Evolutionary conservation across 2,888 invertebrate species (phyloP), one percentile per base, ranked within the genome.

Genomic region (Seira musarum): DNA sequence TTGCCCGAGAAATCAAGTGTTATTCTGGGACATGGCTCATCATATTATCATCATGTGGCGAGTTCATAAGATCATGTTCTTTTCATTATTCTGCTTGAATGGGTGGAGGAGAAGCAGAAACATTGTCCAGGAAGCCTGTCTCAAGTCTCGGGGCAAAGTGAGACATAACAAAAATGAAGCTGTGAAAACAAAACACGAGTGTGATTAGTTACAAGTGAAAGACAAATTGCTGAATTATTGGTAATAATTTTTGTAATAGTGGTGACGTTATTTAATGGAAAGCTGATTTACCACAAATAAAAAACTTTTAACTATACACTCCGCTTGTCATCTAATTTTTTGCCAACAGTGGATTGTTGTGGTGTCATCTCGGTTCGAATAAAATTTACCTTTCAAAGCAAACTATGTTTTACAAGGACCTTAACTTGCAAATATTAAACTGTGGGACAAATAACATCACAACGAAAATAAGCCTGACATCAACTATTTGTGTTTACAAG

Each of bases 11-110:
- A 40, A 74, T 46, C 53, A 64, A 53, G 24, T 21, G 15, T 57
- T 77, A 60, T 65, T 70, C 67, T 30, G 30, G 61, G 71, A 60
- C 53, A 67, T 68, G 49, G 15, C 49, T 13, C 49, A 49, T 49
- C 49, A 49, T 40, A 13, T 8, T 30, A 30, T 30, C 30, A 30
- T 63, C 72, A 64, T 79, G 67, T 67, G 72, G 63, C 24, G 35
- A 35, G 69, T 35, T 49, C 49, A 30, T 30, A 2, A 13, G 64
- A 49, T 72, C 13, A 19, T 72, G n/a, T 64, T 72, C 21, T 15
- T 64, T 64, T 49, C 63, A 49, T 49, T 49, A 13, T 49, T 49
- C 49, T 49, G 49, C 49, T 49, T 49, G 15, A 49, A 49, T n/a
- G 49, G 17, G 15, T 13, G 13, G 49, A 49, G 49, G 15, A 2